Evolutionary conservation across 2,113 vertebrate species (phyloP).

Genomic region (Crotalus helleri): DNA sequence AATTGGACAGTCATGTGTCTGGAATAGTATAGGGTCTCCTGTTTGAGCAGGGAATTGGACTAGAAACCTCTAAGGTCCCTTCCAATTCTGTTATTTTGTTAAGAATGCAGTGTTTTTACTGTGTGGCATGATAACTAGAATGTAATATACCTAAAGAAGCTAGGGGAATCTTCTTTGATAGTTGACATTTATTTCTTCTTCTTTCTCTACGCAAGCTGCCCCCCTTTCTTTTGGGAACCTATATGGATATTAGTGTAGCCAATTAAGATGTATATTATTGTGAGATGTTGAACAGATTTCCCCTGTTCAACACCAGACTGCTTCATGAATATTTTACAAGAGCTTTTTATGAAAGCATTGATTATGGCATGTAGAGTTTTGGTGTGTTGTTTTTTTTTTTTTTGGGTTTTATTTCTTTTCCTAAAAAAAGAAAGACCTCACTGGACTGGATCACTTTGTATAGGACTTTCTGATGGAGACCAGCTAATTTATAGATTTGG

Average conservation of each 20-base stretch:
- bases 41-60: not conserved
- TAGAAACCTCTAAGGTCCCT: not conserved
- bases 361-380: not conserved
- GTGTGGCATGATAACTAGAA: too few species aligned
- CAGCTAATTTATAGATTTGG: not conserved
- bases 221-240: not conserved
- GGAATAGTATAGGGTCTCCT: not conserved
- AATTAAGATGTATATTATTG: not conserved
- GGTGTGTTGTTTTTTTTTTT: not conserved
- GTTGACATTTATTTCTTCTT: not conserved
- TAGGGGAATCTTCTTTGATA: not conserved
- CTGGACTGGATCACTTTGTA: not conserved
- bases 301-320: not conserved
- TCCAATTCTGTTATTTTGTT: not conserved
- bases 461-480: not conserved
- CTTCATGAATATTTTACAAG: not conserved
- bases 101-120: not conserved
- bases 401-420: not conserved
- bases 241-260: conserved; percentile 9
- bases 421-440: not conserved
- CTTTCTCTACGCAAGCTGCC: not conserved
- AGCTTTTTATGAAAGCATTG: not conserved
- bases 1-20: not conserved
- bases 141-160: not conserved
- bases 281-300: conserved; percentile 21